These are phyloP conservation scores for Spodoptera littoralis DNA, from an alignment of 2,888 invertebrate genomes.

Conservation along the genomic window DNA sequence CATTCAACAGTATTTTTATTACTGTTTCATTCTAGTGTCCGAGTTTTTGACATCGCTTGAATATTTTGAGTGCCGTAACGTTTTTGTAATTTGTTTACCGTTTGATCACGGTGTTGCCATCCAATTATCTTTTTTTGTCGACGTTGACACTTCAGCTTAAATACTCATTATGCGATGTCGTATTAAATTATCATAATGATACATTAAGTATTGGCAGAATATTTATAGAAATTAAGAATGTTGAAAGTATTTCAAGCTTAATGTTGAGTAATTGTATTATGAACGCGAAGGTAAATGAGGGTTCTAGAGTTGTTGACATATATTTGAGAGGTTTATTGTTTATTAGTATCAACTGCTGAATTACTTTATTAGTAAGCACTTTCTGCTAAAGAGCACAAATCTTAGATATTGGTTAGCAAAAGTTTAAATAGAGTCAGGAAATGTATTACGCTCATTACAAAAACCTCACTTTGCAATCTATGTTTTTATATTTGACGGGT, in stretches of 20 bases:
- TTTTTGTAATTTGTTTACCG: conserved; percentile 28
- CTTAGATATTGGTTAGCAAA: no score
- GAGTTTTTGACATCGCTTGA: conserved; percentile 40
- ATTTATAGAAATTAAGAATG: background rate
- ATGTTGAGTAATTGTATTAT: background rate
- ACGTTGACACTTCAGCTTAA: conserved; percentile 18
- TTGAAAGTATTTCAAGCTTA: background rate
- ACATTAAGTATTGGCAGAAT: conserved; percentile 3
- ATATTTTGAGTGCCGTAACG: conserved; percentile 27
- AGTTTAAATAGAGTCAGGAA: no score
- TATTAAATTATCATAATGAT: conserved; percentile 17
- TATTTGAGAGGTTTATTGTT: no score
- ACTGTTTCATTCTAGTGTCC: conserved; percentile 32
- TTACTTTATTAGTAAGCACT: no score
- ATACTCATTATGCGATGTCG: conserved; percentile 30
- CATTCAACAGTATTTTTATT: conserved; percentile 45
- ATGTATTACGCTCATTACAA: no score
- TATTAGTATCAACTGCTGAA: no score
- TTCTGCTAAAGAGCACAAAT: no score
- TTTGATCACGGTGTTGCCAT: conserved; percentile 8
- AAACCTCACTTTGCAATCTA: no score
- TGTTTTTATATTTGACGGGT: no score
- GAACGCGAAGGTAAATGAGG: no score
- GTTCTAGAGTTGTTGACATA: no score
- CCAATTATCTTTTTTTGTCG: conserved; percentile 34